Evolutionary conservation across 2,113 vertebrate species (phyloP).

Genomic region (Lucifuga dentata): DNA sequence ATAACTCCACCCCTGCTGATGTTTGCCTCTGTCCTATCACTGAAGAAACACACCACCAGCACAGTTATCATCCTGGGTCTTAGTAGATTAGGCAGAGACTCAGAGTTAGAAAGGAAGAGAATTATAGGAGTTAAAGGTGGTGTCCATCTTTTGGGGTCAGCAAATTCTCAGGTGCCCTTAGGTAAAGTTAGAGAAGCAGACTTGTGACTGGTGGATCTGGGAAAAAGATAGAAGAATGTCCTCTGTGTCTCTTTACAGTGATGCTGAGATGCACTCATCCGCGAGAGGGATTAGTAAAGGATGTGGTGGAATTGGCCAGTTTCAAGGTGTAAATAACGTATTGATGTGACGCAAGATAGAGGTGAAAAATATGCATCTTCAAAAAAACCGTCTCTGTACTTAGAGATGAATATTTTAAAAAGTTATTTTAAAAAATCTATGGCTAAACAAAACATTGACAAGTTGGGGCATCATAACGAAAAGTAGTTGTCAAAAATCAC

Average conservation of each 20-base stretch:
- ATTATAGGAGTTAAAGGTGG: no score
- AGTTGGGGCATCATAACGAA: no score
- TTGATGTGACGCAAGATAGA: slow-evolving; percentile 31
- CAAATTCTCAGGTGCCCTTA: slow-evolving; percentile 20
- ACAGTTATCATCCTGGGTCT: slow-evolving; percentile 1
- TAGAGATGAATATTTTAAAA: slow-evolving; percentile 11
- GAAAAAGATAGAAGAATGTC: slow-evolving; percentile 25
- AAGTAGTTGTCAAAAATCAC: no score
- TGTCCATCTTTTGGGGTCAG: slow-evolving; percentile 5
- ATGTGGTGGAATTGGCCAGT: slow-evolving; percentile 13
- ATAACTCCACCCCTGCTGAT: slow-evolving; percentile 18
- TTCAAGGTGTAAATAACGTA: slow-evolving; percentile 43
- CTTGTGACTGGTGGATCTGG: slow-evolving; percentile 16
- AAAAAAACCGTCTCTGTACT: slow-evolving; percentile 18
- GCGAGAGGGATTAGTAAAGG: slow-evolving; percentile 41
- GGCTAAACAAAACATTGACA: no score
- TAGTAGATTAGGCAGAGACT: slow-evolving; percentile 12
- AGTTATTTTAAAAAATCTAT: no score
- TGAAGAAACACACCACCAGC: no score
- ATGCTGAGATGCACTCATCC: slow-evolving; percentile 29
- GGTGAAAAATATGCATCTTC: slow-evolving; percentile 18
- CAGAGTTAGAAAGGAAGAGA: background rate
- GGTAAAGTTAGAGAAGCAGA: slow-evolving; percentile 13
- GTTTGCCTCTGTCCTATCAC: slow-evolving; percentile 39
- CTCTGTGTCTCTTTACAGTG: slow-evolving; percentile 16